These are phyloP conservation scores for Elysia crispata DNA, from an alignment of 2,888 invertebrate genomes.

Conservation along the genomic window DNA sequence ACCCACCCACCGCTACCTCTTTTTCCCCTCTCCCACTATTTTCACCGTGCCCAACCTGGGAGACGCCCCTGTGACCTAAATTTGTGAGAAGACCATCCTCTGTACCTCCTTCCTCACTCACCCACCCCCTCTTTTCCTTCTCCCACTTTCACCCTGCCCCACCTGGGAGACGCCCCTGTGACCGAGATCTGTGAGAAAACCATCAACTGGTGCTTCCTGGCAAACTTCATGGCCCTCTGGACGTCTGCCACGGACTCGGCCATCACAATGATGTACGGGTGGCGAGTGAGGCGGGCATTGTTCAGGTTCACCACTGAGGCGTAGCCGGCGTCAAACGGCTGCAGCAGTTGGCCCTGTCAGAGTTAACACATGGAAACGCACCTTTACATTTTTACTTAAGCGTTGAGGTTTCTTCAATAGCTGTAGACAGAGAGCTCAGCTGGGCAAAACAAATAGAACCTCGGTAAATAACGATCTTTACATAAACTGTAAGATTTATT, in stretches of 20 bases:
- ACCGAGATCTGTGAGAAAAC: not conserved
- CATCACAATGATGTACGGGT: constrained; percentile 36
- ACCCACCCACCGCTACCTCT: too few species aligned
- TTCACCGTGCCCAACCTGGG: not conserved
- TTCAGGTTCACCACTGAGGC: not conserved
- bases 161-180: not conserved
- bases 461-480: too few species aligned
- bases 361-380: not conserved
- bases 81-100: not conserved
- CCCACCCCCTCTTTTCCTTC: too few species aligned
- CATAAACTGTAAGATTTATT: too few species aligned
- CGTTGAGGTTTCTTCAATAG: too few species aligned
- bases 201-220: constrained; percentile 25
- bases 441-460: too few species aligned
- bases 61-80: not conserved
- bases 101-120: too few species aligned
- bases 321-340: constrained; percentile 29
- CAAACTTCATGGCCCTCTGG: constrained; percentile 33
- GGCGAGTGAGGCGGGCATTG: constrained; percentile 23
- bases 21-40: too few species aligned
- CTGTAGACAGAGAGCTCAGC: too few species aligned
- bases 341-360: constrained; percentile 14
- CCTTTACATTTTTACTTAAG: too few species aligned
- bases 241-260: constrained; percentile 21
- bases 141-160: not conserved